Evolutionary conservation across 2,888 invertebrate genomes (phyloP).

Genomic region (Gymnocheta viridis): DNA sequence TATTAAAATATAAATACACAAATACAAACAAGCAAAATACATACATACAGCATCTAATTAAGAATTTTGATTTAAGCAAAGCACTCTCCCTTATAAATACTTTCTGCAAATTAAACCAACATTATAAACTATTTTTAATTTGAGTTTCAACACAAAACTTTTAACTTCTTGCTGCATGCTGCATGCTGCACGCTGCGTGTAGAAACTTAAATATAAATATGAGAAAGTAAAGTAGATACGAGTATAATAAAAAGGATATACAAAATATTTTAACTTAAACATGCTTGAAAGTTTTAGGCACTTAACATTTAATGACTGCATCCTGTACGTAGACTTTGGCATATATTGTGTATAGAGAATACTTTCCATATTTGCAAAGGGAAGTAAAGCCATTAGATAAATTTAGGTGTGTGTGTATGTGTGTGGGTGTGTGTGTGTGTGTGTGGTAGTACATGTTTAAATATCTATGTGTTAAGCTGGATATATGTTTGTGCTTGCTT

Average conservation of each 20-base stretch:
- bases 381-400: conserved; percentile 23
- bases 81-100: conserved; percentile 12
- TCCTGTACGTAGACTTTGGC: conserved; percentile 36
- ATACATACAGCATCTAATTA: conserved; percentile 27
- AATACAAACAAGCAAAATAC: not conserved
- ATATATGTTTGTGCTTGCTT: conserved; percentile 3
- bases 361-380: conserved; percentile 21
- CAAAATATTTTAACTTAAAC: conserved; percentile 58
- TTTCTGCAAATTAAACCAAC: conserved; percentile 45
- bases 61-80: conserved; percentile 30
- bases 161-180: not conserved
- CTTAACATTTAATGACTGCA: conserved; percentile 69
- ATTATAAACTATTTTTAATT: conserved; percentile 66
- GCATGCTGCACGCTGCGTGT: not conserved
- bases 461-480: not conserved
- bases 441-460: not conserved
- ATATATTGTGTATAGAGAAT: conserved; percentile 10
- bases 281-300: conserved; percentile 67
- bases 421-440: not conserved
- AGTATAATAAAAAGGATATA: conserved; percentile 26
- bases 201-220: conserved; percentile 36
- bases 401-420: not conserved
- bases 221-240: conserved; percentile 6
- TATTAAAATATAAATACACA: not conserved
- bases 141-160: conserved; percentile 59